Conservation (phyloP, 2,888 invertebrate genomes). For the Bugulina stolonifera region DNA sequence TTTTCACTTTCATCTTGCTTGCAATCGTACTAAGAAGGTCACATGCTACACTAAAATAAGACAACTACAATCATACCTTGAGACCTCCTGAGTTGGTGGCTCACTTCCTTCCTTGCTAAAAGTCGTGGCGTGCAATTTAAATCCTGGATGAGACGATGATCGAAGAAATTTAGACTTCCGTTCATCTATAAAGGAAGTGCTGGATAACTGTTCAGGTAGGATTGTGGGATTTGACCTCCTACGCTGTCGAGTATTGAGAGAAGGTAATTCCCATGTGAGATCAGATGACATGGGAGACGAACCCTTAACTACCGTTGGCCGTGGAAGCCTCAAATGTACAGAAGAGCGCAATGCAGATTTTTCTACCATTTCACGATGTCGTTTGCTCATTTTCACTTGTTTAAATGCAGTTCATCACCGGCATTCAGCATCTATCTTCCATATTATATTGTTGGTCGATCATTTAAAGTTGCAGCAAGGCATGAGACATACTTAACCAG, state of each 20-base stretch:
- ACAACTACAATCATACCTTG: too few species aligned
- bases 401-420: too few species aligned
- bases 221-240: not conserved
- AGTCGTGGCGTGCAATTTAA: too few species aligned
- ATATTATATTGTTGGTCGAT: too few species aligned
- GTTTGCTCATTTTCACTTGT: not conserved
- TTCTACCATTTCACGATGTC: not conserved
- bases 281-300: not conserved
- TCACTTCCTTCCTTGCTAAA: too few species aligned
- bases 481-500: too few species aligned
- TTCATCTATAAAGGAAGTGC: not conserved
- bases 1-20: too few species aligned
- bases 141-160: not conserved
- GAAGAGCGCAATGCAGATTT: not conserved
- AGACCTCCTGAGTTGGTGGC: too few species aligned
- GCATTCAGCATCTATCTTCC: too few species aligned
- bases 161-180: not conserved
- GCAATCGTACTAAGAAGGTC: too few species aligned
- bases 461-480: too few species aligned
- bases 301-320: conserved; percentile 1
- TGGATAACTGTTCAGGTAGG: not conserved
- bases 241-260: not conserved
- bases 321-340: not conserved
- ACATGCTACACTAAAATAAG: too few species aligned
- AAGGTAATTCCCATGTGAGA: not conserved